These are phyloP conservation scores for Psephotus haematonotus DNA, from an alignment of 2,113 vertebrate genomes.

Conservation along the genomic window DNA sequence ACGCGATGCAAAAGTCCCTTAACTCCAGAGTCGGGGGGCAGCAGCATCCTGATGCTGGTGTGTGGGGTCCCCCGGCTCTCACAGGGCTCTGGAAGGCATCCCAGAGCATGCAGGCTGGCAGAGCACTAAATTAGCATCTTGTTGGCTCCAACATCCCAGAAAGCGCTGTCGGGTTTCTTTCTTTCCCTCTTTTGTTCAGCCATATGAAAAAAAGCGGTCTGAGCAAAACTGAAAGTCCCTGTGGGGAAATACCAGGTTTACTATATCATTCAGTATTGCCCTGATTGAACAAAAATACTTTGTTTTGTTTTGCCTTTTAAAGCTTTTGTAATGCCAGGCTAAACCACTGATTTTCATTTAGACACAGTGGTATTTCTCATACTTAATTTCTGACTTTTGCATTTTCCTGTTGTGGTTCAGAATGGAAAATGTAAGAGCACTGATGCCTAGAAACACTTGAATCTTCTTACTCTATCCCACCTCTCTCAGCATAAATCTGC, in stretches of 20 bases:
- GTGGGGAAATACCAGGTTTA: background rate
- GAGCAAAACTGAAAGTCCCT: background rate
- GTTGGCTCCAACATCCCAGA: background rate
- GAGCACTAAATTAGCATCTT: background rate
- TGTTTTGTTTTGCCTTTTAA: background rate
- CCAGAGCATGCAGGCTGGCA: background rate
- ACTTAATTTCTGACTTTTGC: background rate
- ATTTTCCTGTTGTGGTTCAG: background rate
- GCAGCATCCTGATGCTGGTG: fast-evolving
- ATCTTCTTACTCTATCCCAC: background rate
- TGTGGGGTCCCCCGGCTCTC: background rate
- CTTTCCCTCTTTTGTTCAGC: background rate
- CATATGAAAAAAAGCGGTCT: background rate
- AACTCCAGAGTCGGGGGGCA: background rate
- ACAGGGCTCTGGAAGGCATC: background rate
- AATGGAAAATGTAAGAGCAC: background rate
- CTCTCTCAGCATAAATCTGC: background rate
- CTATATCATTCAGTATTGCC: background rate
- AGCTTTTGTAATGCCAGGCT: background rate
- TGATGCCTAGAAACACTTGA: background rate
- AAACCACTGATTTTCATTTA: background rate
- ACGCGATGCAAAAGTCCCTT: background rate
- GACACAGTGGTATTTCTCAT: background rate
- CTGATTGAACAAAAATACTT: background rate
- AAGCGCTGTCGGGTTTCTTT: background rate